Conservation (phyloP, 2,888 invertebrate species). For the Chirona hameri region DNA sequence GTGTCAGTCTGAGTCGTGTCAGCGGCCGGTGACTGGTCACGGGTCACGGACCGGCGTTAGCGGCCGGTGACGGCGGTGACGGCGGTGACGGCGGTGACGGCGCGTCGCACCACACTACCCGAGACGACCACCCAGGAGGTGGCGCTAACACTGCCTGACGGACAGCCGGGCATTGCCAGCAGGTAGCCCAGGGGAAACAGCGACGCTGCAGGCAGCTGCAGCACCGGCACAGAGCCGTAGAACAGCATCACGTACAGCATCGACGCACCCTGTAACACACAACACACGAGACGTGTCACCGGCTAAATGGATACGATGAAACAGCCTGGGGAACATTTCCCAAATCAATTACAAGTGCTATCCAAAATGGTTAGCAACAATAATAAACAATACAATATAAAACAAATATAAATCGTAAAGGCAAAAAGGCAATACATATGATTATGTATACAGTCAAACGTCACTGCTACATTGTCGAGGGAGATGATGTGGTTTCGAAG, state of each 20-base stretch:
- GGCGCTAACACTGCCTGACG: not conserved
- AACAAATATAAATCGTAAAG: not conserved
- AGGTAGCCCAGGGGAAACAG: constrained; percentile 2
- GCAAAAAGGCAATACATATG: too few relatives aligned
- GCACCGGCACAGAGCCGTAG: not conserved
- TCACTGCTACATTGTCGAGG: too few relatives aligned
- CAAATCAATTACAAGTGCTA: not conserved
- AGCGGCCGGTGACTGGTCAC: too few relatives aligned
- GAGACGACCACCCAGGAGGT: constrained; percentile 5
- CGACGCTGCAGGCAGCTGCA: constrained; percentile 2
- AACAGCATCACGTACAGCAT: not conserved
- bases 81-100: too few relatives aligned
- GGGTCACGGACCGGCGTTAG: not conserved
- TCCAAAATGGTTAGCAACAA: not conserved
- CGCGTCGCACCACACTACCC: not conserved
- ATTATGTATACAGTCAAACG: too few relatives aligned
- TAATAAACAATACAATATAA: not conserved
- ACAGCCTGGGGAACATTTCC: not conserved
- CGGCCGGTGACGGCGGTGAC: not conserved
- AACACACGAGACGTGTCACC: not conserved
- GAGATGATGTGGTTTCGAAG: too few relatives aligned
- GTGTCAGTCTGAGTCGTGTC: too few relatives aligned
- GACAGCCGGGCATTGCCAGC: constrained; percentile 11
- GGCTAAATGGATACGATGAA: not conserved
- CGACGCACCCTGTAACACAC: not conserved